Evolutionary conservation across 2,888 invertebrate species (phyloP), one percentile per base, ranked within the genome.

Genomic region (Dasypogon diadema): DNA sequence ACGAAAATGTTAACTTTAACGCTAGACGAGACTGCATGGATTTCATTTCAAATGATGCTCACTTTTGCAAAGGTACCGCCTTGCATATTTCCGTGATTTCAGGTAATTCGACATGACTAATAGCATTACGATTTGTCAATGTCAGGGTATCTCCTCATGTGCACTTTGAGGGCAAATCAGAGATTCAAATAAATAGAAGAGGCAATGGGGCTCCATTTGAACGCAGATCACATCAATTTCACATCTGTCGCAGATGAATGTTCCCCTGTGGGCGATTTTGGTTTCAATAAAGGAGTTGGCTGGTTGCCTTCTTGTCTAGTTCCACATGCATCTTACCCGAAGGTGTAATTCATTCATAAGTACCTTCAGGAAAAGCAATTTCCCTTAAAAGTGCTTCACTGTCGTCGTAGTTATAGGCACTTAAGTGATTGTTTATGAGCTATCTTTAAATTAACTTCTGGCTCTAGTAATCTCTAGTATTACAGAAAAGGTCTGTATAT

Each of bases 21-120:
- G 22, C 16, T 21, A 3, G 10, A 51, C 6, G 21, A 16, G 16
- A 51, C 14, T 51, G 51, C 21, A 51, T 12, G 42, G n/a, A 8
- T 42, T 16, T 21, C 1, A 8, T 51, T 51, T 51, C 16, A 21
- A 51, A 51, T 16, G 6, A 51, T 51, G 16, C 8, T 5, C 18
- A 6, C 16, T 16, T 51, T 51, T 51, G n/a, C 42, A 51, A 12
- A 18, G 51, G 51, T 12, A 16, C 51, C 21, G 21, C 18, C 51
- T 16, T 21, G 2, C 51, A 16, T 51, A 51, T 51, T 16, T 51
- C n/a, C 51, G 51, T 51, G 51, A 51, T 51, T 51, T n/a, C 51
- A 21, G 51, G 51, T 51, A 51, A 51, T 51, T 16, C 21, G 51
- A 51, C 21, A 18, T 51, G 51, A 51, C 18, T 51, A 51, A 51